Percentiles rank a stretch among this genome's conserved stretches.
phyloP scores from a whole-genome alignment of 2,797 vertebrate species.

The Centroberyx gerrardi region DNA sequence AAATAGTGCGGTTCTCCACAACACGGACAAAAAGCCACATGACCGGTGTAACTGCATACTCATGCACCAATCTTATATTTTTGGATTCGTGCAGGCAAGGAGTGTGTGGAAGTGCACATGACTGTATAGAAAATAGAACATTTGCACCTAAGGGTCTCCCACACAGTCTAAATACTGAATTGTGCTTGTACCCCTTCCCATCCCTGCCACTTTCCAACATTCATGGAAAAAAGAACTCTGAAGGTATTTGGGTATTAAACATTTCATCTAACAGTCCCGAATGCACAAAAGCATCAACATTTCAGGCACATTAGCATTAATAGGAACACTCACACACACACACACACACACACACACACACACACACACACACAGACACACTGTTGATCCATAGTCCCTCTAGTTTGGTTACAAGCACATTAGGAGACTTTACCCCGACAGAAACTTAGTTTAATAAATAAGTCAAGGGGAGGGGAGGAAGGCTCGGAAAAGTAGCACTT shows the following conservation, averaged over 20 bases:
- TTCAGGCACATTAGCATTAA: background rate
- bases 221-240: no score
- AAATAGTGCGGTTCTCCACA: slow-evolving; percentile 29
- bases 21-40: background rate
- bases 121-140: no score
- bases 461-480: slow-evolving; percentile 68
- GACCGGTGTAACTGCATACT: no score
- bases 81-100: background rate
- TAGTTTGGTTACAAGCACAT: slow-evolving; percentile 20
- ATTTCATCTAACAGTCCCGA: background rate
- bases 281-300: slow-evolving; percentile 1
- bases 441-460: slow-evolving; percentile 81
- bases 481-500: slow-evolving; percentile 83
- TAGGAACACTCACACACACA: background rate
- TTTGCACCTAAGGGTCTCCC: background rate
- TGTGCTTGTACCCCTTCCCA: background rate
- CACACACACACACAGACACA: background rate
- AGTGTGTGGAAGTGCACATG: background rate
- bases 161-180: background rate
- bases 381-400: background rate
- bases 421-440: slow-evolving; percentile 10
- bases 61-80: background rate
- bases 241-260: no score
- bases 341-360: background rate
- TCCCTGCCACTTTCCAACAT: background rate